A percentile compares a stretch with the other conserved stretches of the same genome.
These are phyloP conservation scores for Morone saxatilis DNA, from an alignment of 2,113 vertebrate genomes.

Conservation along the genomic window DNA sequence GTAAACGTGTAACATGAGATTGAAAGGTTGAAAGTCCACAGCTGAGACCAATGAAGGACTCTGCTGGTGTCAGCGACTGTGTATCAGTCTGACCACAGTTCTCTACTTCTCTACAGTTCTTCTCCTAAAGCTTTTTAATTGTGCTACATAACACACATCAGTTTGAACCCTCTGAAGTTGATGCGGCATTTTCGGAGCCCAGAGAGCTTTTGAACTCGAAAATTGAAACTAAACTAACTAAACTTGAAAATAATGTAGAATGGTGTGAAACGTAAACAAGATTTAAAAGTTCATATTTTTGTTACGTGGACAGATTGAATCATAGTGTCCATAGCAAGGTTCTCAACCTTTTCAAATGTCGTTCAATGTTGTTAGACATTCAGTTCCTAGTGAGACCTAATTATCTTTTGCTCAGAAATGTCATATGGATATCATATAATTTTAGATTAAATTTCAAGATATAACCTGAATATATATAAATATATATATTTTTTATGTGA, in stretches of 20 bases:
- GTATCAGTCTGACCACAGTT: slow-evolving; percentile 3
- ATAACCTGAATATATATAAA: not conserved
- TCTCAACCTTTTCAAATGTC: slow-evolving; percentile 24
- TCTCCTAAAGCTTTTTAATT: slow-evolving; percentile 18
- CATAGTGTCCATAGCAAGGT: not conserved
- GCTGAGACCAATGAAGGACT: not conserved
- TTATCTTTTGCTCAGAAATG: slow-evolving; percentile 16
- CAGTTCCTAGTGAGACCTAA: slow-evolving; percentile 12
- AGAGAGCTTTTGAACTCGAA: not conserved
- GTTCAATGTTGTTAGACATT: not conserved
- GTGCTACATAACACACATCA: not conserved
- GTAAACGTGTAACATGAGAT: not conserved
- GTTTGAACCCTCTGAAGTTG: not conserved
- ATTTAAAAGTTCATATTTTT: slow-evolving; percentile 23
- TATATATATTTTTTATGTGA: not conserved
- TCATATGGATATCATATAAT: not conserved
- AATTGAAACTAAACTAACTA: too few species aligned
- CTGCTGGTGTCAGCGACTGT: not conserved
- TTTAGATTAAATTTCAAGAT: not conserved
- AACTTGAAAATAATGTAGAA: not conserved
- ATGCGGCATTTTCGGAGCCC: not conserved
- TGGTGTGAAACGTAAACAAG: not conserved
- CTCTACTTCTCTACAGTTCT: not conserved
- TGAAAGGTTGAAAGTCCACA: not conserved
- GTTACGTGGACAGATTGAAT: slow-evolving; percentile 2